Base-by-base conservation (phyloP, 2,888 invertebrate species). In the Cantharis lateralis region DNA sequence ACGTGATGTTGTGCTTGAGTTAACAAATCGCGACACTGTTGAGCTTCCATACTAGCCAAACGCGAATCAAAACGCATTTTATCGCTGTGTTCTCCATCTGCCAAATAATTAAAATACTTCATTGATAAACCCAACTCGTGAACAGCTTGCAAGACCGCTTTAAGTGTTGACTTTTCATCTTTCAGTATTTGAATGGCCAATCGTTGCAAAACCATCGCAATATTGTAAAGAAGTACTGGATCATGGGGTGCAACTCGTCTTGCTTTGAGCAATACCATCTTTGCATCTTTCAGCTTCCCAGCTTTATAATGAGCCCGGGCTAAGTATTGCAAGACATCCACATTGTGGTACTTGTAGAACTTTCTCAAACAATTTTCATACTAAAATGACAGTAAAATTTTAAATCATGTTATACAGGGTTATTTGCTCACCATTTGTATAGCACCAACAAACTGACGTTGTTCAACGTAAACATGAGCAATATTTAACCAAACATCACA, bases 401-500 rank as follows among this genome's bases (percentile, higher is more conserved):
- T 15, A 11, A 32, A 32, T 32, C 11, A 11, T 16, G 3, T 10
- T 16, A 7, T 10, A 20, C 28, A 2, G 16, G 4, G 4, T 3
- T 32, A 3, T 13, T 13, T 4, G 13, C 20, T 62, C 84, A 94
- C 94, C 99, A 99, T 99, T 89, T 99, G 99, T 84, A 99, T 96
- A 48, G 99, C 99, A 85, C 98, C 96, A 77, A 99, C 97, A 87
- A 94, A 97, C 87, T 99, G 98, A 84, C 95, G 96, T 89, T 99
- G 98, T 84, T 99, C 99, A 1, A 99, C 98, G 86, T 99, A 99
- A 75, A 99, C 95, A 86, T 99, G 99, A 0, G 99, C 99, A 82
- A 99, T 99, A 87, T 99, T 99, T 82, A 99, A 91, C 99, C 99
- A 99, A 0, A 99, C 99, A 86, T 99, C 99, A 82, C 96, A 95